Conservation (phyloP, 1,140 invertebrate species). For the Penaeus indicus region DNA sequence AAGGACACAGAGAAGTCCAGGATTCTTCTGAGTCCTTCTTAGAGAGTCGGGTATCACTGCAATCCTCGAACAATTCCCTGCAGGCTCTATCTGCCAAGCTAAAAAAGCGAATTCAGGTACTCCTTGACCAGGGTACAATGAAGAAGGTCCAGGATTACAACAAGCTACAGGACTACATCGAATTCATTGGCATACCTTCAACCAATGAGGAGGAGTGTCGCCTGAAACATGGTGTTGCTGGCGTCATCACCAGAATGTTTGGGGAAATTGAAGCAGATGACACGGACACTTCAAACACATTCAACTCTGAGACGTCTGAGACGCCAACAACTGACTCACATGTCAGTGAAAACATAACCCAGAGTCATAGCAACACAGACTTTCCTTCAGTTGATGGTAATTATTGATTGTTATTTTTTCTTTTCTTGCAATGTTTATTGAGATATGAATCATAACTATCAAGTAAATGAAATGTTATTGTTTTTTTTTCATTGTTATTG, state of each 20-base stretch:
- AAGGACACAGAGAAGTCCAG: neutral
- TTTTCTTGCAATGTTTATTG: too few relatives aligned
- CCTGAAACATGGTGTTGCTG: slow-evolving; percentile 47
- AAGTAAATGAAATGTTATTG: too few relatives aligned
- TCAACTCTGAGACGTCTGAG: slow-evolving; percentile 43
- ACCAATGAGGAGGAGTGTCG: slow-evolving; percentile 48
- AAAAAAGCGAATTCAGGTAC: slow-evolving; percentile 33
- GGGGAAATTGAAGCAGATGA: slow-evolving; percentile 44
- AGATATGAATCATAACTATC: too few relatives aligned
- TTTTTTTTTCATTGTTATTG: too few relatives aligned
- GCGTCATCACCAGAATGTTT: slow-evolving; percentile 54
- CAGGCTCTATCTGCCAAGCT: slow-evolving; percentile 53
- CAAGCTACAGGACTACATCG: slow-evolving; percentile 45
- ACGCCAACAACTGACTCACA: slow-evolving; percentile 26
- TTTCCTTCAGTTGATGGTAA: neutral
- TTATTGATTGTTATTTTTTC: too few relatives aligned
- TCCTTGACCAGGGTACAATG: slow-evolving; percentile 44
- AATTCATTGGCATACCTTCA: slow-evolving; percentile 48
- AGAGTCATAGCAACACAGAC: slow-evolving; percentile 9
- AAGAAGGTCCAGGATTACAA: slow-evolving; percentile 54
- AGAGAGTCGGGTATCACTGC: slow-evolving; percentile 46
- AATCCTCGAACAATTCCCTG: slow-evolving; percentile 46
- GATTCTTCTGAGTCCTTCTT: neutral
- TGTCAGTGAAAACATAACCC: slow-evolving; percentile 6
- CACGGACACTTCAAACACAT: slow-evolving; percentile 52